Percentiles rank a stretch among this genome's conserved stretches.
Conservation (phyloP, 2,797 vertebrate species). For the Avahi laniger region DNA sequence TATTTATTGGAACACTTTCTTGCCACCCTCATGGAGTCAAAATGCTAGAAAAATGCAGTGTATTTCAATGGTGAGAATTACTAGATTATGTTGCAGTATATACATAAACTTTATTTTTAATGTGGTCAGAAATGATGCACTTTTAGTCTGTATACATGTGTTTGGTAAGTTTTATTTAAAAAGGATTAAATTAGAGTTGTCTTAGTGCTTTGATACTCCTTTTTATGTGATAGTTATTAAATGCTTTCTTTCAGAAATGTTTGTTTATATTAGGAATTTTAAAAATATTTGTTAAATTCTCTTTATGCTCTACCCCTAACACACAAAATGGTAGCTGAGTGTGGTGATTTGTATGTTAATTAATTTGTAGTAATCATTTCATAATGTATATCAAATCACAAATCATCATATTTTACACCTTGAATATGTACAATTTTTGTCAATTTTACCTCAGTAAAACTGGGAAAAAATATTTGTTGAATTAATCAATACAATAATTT, state of each 20-base stretch:
- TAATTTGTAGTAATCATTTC: neutral
- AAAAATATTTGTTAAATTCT: conserved; percentile 1
- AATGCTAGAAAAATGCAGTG: conserved; percentile 98
- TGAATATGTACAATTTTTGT: neutral
- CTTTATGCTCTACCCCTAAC: neutral
- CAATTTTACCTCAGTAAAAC: neutral
- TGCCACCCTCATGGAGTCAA: conserved; percentile 96
- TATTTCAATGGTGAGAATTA: conserved; percentile 95
- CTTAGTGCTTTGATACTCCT: neutral
- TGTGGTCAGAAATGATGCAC: neutral
- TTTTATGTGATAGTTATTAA: conserved; percentile 5
- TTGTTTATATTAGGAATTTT: conserved; percentile 15
- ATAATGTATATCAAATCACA: neutral
- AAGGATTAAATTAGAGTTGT: neutral
- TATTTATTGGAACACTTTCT: conserved; percentile 97
- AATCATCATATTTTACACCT: neutral
- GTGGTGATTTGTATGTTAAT: neutral
- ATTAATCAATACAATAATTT: conserved; percentile 35
- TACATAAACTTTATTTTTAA: conserved; percentile 22
- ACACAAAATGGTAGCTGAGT: neutral
- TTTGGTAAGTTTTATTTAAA: conserved; percentile 2
- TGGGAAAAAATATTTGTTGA: neutral
- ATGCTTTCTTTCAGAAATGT: conserved; percentile 24
- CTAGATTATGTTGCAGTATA: neutral
- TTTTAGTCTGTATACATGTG: neutral